phyloP scores from a whole-genome alignment of 2,113 vertebrate genomes.

The Microtus richardsoni region DNA sequence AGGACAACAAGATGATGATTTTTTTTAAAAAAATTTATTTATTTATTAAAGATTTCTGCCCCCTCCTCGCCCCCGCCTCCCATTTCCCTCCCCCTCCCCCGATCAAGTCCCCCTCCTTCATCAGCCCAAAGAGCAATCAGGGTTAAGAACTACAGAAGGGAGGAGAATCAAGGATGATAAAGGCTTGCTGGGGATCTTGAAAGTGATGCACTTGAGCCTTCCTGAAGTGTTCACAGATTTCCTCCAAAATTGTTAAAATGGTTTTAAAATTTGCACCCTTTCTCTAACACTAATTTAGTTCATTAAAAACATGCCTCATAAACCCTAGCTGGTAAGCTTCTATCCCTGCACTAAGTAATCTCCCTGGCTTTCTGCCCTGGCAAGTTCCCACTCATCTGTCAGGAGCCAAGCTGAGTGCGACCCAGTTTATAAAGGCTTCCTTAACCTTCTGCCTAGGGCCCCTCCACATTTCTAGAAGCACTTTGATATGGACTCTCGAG shows the following conservation, averaged over 20 bases:
- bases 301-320: background rate
- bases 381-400: background rate
- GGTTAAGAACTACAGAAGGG: background rate
- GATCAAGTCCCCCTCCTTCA: too few relatives aligned
- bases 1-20: background rate
- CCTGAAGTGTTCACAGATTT: conserved; percentile 13
- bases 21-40: too few relatives aligned
- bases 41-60: too few relatives aligned
- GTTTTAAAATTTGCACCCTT: background rate
- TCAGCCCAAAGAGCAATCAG: too few relatives aligned
- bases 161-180: background rate
- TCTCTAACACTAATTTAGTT: background rate
- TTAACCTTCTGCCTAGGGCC: background rate
- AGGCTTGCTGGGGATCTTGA: background rate
- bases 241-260: background rate
- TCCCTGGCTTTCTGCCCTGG: background rate
- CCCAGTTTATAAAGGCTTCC: background rate
- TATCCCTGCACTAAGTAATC: background rate
- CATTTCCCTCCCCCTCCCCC: too few relatives aligned
- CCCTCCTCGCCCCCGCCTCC: too few relatives aligned
- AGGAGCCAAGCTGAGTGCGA: background rate
- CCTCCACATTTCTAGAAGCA: background rate
- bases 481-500: background rate
- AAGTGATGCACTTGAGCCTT: conserved; percentile 1
- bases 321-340: conserved; percentile 3